These are phyloP conservation scores for Nibea coibor DNA, from an alignment of 2,113 vertebrate species.

Conservation along the genomic window DNA sequence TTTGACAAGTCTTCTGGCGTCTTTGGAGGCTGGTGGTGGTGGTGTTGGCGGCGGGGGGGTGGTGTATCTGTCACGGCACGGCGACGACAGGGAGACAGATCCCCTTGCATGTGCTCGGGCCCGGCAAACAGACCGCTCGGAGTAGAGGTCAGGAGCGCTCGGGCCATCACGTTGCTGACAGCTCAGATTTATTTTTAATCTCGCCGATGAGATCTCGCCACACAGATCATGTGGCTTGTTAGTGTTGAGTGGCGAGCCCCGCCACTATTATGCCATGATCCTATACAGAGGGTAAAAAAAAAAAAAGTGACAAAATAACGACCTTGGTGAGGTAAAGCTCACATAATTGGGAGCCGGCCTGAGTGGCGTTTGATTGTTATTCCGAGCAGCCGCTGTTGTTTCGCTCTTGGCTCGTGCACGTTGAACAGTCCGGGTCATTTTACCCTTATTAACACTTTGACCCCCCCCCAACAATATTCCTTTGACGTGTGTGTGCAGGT, in stretches of 20 bases:
- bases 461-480: conserved; percentile 20
- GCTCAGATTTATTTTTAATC: conserved; percentile 83
- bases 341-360: conserved; percentile 65
- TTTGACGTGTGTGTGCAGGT: not conserved
- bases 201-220: conserved; percentile 61
- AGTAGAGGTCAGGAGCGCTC: conserved; percentile 74
- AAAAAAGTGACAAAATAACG: conserved; percentile 71
- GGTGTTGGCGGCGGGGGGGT: too few relatives aligned
- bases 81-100: conserved; percentile 48
- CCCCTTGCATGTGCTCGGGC: conserved; percentile 21
- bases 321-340: conserved; percentile 73
- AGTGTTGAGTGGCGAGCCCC: conserved; percentile 54
- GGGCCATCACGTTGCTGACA: conserved; percentile 72
- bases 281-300: conserved; percentile 20
- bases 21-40: conserved; percentile 28
- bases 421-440: conserved; percentile 41
- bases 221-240: conserved; percentile 77
- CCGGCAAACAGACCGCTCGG: conserved; percentile 28
- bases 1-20: conserved; percentile 64
- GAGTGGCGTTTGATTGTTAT: conserved; percentile 75
- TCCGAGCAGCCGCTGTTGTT: conserved; percentile 55
- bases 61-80: conserved; percentile 49
- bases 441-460: conserved; percentile 69
- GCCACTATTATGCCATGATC: conserved; percentile 23
- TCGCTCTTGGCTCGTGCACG: conserved; percentile 38